Evolutionary conservation across 1,140 invertebrate species (phyloP).

Genomic region (Hyposmocoma kahamanoa): DNA sequence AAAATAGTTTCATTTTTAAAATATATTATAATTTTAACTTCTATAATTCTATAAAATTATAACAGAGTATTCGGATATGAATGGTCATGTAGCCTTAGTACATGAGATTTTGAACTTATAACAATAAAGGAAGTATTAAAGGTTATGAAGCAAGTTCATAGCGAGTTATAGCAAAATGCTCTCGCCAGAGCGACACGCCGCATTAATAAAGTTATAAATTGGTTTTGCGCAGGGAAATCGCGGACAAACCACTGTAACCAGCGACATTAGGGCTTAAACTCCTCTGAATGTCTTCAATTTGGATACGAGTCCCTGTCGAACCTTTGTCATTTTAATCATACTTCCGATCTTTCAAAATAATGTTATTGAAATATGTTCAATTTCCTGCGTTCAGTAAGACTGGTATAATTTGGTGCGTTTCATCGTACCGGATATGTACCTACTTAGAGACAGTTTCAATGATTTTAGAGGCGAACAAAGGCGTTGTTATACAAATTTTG

Average conservation of each 20-base stretch:
- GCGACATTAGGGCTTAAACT: constrained; percentile 42
- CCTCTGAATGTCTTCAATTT: constrained; percentile 24
- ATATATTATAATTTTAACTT: too few species aligned
- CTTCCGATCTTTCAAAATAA: constrained; percentile 71
- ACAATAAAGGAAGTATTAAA: constrained; percentile 25
- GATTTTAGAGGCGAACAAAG: too few species aligned
- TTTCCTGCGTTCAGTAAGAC: constrained; percentile 54
- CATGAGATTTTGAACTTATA: constrained; percentile 32
- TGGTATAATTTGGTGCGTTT: constrained; percentile 46
- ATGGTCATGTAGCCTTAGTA: too few species aligned
- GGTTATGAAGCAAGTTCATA: constrained; percentile 20
- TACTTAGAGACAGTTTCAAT: background rate
- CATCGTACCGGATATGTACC: constrained; percentile 1
- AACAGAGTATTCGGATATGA: background rate
- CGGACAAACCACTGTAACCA: constrained; percentile 20
- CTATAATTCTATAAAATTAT: too few species aligned
- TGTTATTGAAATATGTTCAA: constrained; percentile 72
- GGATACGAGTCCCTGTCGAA: constrained; percentile 53
- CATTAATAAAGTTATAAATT: constrained; percentile 49
- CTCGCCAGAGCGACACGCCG: constrained; percentile 29
- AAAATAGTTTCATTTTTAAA: too few species aligned
- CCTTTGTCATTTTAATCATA: constrained; percentile 71
- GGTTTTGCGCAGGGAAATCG: constrained; percentile 21
- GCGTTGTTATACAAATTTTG: too few species aligned
- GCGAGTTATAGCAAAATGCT: constrained; percentile 19